These are phyloP conservation scores for Neoitamus cyanurus DNA, from an alignment of 2,888 invertebrate genomes.

Conservation along the genomic window DNA sequence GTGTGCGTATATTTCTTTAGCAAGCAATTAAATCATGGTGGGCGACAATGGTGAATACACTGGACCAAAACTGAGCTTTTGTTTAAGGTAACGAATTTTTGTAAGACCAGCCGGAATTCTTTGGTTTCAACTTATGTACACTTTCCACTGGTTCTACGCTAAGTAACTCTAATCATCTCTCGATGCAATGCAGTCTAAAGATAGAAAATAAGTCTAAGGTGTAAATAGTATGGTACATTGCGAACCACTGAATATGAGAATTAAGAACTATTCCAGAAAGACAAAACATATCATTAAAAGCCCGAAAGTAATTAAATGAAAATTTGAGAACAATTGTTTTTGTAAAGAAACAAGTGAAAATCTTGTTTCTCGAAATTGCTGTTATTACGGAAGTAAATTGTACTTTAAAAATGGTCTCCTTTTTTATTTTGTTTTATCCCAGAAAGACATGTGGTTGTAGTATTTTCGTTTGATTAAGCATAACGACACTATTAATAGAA, in stretches of 20 bases:
- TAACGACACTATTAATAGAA: not conserved
- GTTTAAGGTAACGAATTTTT: not conserved
- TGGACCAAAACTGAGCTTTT: conserved; percentile 1
- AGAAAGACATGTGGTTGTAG: not conserved
- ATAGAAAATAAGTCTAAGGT: not conserved
- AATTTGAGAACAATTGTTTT: not conserved
- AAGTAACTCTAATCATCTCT: not conserved
- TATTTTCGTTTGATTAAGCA: not conserved
- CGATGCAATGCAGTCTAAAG: not conserved
- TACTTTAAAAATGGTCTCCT: not conserved
- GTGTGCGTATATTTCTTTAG: not conserved
- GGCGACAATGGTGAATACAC: not conserved
- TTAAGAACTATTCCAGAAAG: not conserved
- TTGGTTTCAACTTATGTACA: not conserved
- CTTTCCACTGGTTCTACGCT: not conserved
- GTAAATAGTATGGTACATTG: not conserved
- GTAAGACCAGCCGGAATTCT: not conserved
- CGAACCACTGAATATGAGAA: not conserved
- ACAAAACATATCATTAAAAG: not conserved
- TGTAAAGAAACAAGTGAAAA: not conserved
- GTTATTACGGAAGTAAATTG: not conserved
- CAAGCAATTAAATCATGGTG: not conserved
- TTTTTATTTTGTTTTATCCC: not conserved
- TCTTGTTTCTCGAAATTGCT: not conserved
- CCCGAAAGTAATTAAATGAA: not conserved